Evolutionary conservation across 2,797 vertebrate species (phyloP).

Genomic region (Spinus pinus): DNA sequence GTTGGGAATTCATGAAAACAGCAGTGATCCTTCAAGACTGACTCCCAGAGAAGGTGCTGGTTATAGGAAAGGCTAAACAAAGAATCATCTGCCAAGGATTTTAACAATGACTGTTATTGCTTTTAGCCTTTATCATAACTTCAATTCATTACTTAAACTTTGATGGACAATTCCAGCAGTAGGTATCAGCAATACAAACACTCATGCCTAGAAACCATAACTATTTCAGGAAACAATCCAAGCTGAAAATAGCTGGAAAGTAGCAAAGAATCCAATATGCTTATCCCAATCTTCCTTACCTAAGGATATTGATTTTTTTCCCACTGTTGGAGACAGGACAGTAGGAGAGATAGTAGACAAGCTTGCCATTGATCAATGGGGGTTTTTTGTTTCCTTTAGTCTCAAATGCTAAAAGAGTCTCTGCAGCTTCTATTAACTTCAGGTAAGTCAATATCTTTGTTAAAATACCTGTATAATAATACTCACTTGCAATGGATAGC

Average conservation of each 20-base stretch:
- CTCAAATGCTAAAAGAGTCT: not conserved
- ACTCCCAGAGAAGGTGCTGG: not conserved
- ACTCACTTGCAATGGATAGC: not conserved
- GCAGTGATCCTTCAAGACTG: not conserved
- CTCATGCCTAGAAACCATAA: not conserved
- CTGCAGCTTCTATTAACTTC: not conserved
- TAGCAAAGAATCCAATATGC: not conserved
- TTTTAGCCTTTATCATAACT: not conserved
- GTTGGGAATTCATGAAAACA: not conserved
- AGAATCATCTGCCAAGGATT: not conserved
- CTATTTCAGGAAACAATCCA: not conserved
- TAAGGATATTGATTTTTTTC: not conserved
- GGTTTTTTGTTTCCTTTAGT: fast-evolving
- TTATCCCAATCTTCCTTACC: not conserved
- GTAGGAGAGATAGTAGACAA: not conserved
- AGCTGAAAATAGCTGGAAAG: not conserved
- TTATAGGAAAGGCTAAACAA: not conserved
- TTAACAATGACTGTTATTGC: not conserved
- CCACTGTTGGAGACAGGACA: not conserved
- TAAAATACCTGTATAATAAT: not conserved
- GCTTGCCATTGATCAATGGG: not conserved
- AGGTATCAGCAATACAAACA: not conserved
- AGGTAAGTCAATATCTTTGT: not conserved
- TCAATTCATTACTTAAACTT: not conserved
- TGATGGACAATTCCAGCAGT: not conserved